Evolutionary conservation across 2,888 invertebrate genomes (phyloP).

Genomic region (Creontiades dilutus): DNA sequence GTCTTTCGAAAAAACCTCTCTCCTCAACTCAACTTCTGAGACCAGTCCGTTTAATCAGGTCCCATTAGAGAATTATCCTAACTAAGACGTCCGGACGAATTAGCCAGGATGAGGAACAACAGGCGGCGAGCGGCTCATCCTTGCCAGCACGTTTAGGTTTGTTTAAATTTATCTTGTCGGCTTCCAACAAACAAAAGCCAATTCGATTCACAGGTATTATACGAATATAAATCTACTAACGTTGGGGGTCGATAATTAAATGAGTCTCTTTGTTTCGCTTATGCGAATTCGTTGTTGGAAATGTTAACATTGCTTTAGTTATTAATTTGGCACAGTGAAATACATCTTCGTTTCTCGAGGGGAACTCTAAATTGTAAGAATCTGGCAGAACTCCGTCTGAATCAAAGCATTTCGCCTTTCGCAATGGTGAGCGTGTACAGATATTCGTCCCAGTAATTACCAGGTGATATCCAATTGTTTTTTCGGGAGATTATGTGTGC

Average conservation of each 20-base stretch:
- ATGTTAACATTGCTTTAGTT: too few relatives aligned
- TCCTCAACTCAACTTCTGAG: conserved; percentile 12
- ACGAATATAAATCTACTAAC: background rate
- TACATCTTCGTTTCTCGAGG: too few relatives aligned
- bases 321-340: too few relatives aligned
- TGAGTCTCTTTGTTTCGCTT: too few relatives aligned
- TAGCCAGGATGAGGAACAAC: conserved; percentile 31
- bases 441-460: too few relatives aligned
- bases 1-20: background rate
- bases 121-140: background rate
- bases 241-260: background rate
- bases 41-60: conserved; percentile 43
- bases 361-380: too few relatives aligned
- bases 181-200: background rate
- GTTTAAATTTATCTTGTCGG: conserved; percentile 47
- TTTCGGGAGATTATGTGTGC: too few relatives aligned
- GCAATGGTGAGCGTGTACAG: too few relatives aligned
- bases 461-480: too few relatives aligned
- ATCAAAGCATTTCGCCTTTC: too few relatives aligned
- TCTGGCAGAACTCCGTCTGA: too few relatives aligned
- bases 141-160: conserved; percentile 13
- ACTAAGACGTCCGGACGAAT: conserved; percentile 53
- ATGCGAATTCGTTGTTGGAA: too few relatives aligned
- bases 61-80: conserved; percentile 53
- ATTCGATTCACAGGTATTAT: background rate